These are phyloP conservation scores for Lordiphosa fenestrarum DNA, from an alignment of 2,888 invertebrate species.

Conservation along the genomic window DNA sequence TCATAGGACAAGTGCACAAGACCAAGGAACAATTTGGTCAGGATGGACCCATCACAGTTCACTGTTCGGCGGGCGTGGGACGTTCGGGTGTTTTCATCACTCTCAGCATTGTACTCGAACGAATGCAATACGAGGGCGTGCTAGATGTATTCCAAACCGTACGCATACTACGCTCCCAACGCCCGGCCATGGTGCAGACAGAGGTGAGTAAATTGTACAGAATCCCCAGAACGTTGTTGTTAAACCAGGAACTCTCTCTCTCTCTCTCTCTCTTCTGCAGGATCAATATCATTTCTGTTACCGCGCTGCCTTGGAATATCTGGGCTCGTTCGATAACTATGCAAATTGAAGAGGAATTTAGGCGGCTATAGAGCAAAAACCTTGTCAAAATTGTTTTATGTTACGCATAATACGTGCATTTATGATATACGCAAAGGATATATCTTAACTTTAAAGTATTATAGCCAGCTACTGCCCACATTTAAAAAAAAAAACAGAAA, in stretches of 20 bases:
- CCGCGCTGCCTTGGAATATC: slow-evolving; percentile 98
- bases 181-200: slow-evolving; percentile 99
- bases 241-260: no score
- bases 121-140: slow-evolving; percentile 99
- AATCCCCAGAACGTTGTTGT: slow-evolving; percentile 3
- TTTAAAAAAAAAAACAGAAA: slow-evolving; percentile 22
- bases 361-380: slow-evolving; percentile 38
- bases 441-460: slow-evolving; percentile 68
- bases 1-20: slow-evolving; percentile 99
- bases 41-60: slow-evolving; percentile 99
- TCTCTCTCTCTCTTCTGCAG: slow-evolving; percentile 81
- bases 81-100: slow-evolving; percentile 99
- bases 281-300: slow-evolving; percentile 99
- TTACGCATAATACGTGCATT: slow-evolving; percentile 67
- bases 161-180: slow-evolving; percentile 97
- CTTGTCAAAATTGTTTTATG: slow-evolving; percentile 36
- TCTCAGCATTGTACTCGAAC: slow-evolving; percentile 97
- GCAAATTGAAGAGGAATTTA: slow-evolving; percentile 85
- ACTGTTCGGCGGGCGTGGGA: slow-evolving; percentile 99
- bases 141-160: slow-evolving; percentile 99
- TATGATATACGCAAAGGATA: slow-evolving; percentile 51
- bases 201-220: slow-evolving; percentile 85
- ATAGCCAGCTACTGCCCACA: slow-evolving; percentile 69
- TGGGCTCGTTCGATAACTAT: slow-evolving; percentile 98
- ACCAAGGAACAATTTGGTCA: slow-evolving; percentile 99